These are phyloP conservation scores for Portunus trituberculatus DNA, from an alignment of 1,140 invertebrate species.

Conservation along the genomic window DNA sequence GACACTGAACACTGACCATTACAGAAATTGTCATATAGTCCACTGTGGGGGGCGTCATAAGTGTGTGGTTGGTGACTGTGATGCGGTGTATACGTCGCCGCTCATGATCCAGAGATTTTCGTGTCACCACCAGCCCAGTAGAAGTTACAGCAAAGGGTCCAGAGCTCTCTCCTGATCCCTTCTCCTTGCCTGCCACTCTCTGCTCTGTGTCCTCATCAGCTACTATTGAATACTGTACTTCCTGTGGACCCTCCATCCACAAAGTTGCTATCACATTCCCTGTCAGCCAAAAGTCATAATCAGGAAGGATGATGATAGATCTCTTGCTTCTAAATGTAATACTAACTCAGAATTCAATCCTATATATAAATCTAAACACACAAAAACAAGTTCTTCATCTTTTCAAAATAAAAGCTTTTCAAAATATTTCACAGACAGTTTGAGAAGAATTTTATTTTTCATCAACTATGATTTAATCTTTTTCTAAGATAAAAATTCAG, in stretches of 20 bases:
- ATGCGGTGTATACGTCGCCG: conserved; percentile 87
- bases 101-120: conserved; percentile 89
- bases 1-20: conserved; percentile 61
- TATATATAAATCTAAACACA: too few species aligned
- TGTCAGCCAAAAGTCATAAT: conserved; percentile 35
- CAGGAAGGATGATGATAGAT: too few species aligned
- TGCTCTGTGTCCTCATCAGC: conserved; percentile 39
- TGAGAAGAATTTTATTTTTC: too few species aligned
- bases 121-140: conserved; percentile 80
- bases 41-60: conserved; percentile 65
- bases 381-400: too few species aligned
- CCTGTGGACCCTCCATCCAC: conserved; percentile 66
- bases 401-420: too few species aligned
- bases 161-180: not conserved
- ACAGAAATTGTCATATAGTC: conserved; percentile 77
- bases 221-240: conserved; percentile 82
- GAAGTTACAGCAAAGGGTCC: conserved; percentile 69
- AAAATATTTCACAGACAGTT: not conserved
- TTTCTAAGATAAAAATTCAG: too few species aligned
- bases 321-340: too few species aligned
- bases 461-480: too few species aligned
- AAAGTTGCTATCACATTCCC: conserved; percentile 76
- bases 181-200: not conserved
- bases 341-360: too few species aligned
- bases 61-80: conserved; percentile 83